Evolutionary conservation across 2,888 invertebrate genomes (phyloP), one percentile per base, ranked within the genome.

Genomic region (Agrotis clavis): DNA sequence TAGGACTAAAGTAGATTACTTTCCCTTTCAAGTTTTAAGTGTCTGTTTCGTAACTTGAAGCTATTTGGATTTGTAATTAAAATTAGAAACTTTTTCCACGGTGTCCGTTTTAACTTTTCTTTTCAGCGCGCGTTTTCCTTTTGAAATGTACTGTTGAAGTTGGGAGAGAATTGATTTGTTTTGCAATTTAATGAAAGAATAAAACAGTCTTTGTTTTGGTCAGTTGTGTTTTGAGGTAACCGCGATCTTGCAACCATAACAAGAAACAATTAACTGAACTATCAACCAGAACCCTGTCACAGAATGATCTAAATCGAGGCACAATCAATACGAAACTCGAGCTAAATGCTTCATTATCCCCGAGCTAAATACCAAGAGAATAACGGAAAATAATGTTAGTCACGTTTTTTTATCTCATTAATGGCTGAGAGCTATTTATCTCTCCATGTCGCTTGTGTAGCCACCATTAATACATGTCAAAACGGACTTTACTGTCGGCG

Each of bases 401-500:
- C 93, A 94, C 93, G 85, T 92, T 94, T 94, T 94, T 94, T 94
- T 94, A 93, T 94, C 92, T 94, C 93, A 94, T 94, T 94, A 94
- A 93, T 93, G 92, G 90, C 86, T 86, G 86, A 84, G 83, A 84
- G 90, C 92, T 93, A 94, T 94, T 93, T 94, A 94, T 95, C 94
- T 92, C 88, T 86, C 82, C 87, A 83, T 91, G 92, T 92, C 92
- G 91, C 89, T 90, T 91, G 85, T 89, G 84, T 79, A 72, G 79
- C 86, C 80, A 90, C 90, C 94, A 94, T 95, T 94, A 94, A 94
- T 95, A 93, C 86, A 89, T 91, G 94, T 94, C 94, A 93, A 90
- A 94, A 92, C 83, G 87, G 81, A 85, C 84, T 82, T 84, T 77
- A 79, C 83, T 86, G 89, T 89, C 88, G 86, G 81, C 84, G 86